These are phyloP conservation scores for Lithosia quadra DNA, from an alignment of 2,888 invertebrate species.

Conservation along the genomic window DNA sequence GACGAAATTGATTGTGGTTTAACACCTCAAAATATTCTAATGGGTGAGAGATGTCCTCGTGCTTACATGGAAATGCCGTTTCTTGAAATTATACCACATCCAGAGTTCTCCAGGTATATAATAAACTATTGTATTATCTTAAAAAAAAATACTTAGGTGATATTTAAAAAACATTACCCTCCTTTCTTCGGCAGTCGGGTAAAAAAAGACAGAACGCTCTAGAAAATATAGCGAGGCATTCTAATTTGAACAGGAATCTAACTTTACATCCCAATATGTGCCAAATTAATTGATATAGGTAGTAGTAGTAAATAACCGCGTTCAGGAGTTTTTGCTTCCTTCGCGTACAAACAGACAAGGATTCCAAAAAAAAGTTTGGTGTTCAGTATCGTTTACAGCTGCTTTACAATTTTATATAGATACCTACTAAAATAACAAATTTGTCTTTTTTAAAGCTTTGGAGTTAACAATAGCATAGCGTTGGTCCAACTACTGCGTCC, in stretches of 20 bases:
- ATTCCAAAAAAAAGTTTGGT: no score
- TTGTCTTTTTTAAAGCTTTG: conserved; percentile 65
- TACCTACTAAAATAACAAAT: background rate
- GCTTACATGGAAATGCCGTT: conserved; percentile 75
- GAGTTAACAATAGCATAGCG: conserved; percentile 75
- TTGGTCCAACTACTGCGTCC: conserved; percentile 75
- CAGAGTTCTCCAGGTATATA: conserved; percentile 75
- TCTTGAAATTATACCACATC: conserved; percentile 71
- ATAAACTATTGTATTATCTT: background rate
- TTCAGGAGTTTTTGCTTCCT: no score
- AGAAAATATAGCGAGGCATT: no score
- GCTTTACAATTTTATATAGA: background rate
- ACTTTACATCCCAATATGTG: no score
- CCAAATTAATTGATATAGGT: no score
- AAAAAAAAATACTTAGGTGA: no score
- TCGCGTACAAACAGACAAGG: no score
- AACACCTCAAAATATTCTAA: conserved; percentile 60
- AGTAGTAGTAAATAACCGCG: no score
- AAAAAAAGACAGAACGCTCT: no score
- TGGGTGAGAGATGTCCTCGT: conserved; percentile 64
- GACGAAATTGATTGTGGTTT: conserved; percentile 75
- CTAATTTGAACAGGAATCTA: no score
- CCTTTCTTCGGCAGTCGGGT: no score
- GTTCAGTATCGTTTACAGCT: no score
- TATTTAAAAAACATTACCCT: background rate